Conservation (phyloP, 2,797 vertebrate species). For the Aldrovandia affinis region DNA sequence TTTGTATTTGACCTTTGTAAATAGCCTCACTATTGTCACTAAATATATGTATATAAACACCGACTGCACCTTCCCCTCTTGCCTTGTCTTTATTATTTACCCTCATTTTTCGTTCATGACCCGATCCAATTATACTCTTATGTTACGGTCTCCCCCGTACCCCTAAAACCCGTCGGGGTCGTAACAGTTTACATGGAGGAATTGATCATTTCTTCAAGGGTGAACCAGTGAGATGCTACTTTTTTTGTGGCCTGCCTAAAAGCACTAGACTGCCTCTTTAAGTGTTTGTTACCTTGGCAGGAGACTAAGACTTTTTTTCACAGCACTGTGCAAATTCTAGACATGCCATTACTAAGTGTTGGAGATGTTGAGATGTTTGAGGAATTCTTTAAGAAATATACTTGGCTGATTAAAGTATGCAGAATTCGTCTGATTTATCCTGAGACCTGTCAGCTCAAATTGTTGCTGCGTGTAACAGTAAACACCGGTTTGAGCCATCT, state of each 20-base stretch:
- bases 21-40: too few relatives aligned
- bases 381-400: neutral
- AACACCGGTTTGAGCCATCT: neutral
- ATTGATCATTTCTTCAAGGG: neutral
- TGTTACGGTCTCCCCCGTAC: too few relatives aligned
- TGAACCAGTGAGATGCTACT: neutral
- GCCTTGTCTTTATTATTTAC: too few relatives aligned
- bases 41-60: too few relatives aligned
- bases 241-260: neutral
- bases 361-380: neutral
- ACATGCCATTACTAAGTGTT: neutral
- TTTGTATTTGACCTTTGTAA: too few relatives aligned
- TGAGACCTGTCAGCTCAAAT: neutral
- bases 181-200: too few relatives aligned
- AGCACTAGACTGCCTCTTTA: neutral
- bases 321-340: constrained; percentile 6
- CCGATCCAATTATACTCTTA: too few relatives aligned
- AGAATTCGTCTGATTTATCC: neutral
- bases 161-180: too few relatives aligned
- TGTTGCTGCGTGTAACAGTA: neutral
- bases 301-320: neutral
- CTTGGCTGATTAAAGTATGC: neutral
- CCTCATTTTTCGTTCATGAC: too few relatives aligned
- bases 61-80: too few relatives aligned
- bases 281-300: neutral